Percentiles rank a stretch among this genome's conserved stretches.
Conservation (phyloP, 2,888 invertebrate species). For the Malthinus seriepunctatus region DNA sequence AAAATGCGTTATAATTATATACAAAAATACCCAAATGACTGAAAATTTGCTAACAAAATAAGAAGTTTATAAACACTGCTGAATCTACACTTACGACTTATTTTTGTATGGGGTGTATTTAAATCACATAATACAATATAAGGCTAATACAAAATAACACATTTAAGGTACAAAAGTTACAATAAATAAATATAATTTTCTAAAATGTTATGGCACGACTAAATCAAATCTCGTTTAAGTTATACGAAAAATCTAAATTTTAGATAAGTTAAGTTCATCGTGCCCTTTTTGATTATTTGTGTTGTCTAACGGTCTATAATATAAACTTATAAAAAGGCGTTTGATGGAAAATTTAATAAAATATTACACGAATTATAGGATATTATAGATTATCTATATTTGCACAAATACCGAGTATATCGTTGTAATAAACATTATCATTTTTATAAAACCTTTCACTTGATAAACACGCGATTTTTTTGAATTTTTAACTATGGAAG, state of each 20-base stretch:
- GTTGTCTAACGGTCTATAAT: not conserved
- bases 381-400: conserved; percentile 36
- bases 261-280: not conserved
- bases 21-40: conserved; percentile 45
- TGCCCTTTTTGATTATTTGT: not conserved
- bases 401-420: conserved; percentile 48
- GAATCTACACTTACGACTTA: conserved; percentile 6
- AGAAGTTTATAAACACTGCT: conserved; percentile 17
- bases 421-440: conserved; percentile 43
- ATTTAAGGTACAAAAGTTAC: conserved; percentile 8
- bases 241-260: conserved; percentile 5
- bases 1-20: conserved; percentile 51
- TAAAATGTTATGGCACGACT: conserved; percentile 26
- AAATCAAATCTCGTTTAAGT: conserved; percentile 2
- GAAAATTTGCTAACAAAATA: conserved; percentile 20
- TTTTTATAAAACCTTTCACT: conserved; percentile 1
- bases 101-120: conserved; percentile 9
- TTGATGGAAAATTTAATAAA: conserved; percentile 7
- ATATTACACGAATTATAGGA: conserved; percentile 15
- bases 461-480: not conserved
- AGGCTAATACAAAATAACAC: conserved; percentile 12
- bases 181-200: conserved; percentile 6
- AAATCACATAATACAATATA: conserved; percentile 16
- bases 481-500: not conserved
- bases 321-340: not conserved